Evolutionary conservation across 2,888 invertebrate genomes (phyloP), one percentile per base, ranked within the genome.

Genomic region (Eutolmus rufibarbis): DNA sequence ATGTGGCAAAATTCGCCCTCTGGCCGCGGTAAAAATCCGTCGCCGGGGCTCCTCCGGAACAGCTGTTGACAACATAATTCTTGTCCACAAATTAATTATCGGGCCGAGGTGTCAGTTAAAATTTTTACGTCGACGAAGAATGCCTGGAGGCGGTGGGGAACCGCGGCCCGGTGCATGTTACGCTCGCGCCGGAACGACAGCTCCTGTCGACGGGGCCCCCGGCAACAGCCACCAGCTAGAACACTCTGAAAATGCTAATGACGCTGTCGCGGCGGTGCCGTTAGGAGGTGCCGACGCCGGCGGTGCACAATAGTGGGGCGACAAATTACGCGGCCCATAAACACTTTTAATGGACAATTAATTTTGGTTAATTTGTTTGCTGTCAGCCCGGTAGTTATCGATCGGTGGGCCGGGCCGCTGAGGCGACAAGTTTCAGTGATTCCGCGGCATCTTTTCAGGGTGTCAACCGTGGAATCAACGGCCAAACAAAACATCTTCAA

Each of bases 61-160:
- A 88, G 88, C 88, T 88, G 88, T 87, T 87, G 87, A 88, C 87
- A 88, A 86, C 88, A 88, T 88, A 88, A 88, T 88, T 88, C 88
- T 88, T 87, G 77, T 87, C 86, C 51, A 87, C 86, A 87, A 87
- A 88, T 88, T 88, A 88, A 88, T 88, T 88, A 88, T 66, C 77
- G 43, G 81, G 43, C 40, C 43, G 86, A 57, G 84, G 56, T 88
- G 87, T 88, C 88, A 88, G 37, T 77, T 81, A 76, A 86, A 77
- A 86, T 87, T 79, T 87, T 87, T 87, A 87, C 78, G 77, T 86
- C 78, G 78, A 78, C 19, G 9, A 85, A 85, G 85, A 85, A 85
- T 85, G 74, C 74, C 56, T 28, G 74, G 74, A 74, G 16, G 85
- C 85, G 43, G n/a, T n/a, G 23, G 85, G 31, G 74, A 74, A 12